Evolutionary conservation across 2,888 invertebrate species (phyloP).

Genomic region (Tetragonula carbonaria): DNA sequence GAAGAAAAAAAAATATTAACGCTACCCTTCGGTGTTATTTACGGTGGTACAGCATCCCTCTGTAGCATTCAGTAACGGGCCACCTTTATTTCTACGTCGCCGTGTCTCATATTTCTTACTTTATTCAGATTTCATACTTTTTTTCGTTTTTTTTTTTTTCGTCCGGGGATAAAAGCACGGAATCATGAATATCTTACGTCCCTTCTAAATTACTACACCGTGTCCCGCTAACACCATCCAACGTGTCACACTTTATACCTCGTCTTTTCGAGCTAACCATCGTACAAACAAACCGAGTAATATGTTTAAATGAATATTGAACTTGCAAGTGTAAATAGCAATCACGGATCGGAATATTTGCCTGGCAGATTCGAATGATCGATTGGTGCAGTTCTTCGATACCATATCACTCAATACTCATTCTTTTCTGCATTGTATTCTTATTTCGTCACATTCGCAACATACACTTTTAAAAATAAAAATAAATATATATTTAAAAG

Average conservation of each 20-base stretch:
- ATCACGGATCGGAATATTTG: too few species aligned
- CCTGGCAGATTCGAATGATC: too few species aligned
- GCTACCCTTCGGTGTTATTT: slow-evolving; percentile 32
- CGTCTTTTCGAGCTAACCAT: neutral
- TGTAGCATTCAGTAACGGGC: slow-evolving; percentile 44
- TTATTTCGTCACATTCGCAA: too few species aligned
- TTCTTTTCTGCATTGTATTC: too few species aligned
- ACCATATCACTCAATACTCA: too few species aligned
- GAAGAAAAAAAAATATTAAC: slow-evolving; percentile 39
- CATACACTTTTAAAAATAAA: too few species aligned
- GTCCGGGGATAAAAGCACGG: slow-evolving; percentile 36
- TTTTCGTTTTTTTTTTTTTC: slow-evolving; percentile 10
- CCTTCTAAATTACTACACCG: slow-evolving; percentile 23
- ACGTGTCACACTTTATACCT: neutral
- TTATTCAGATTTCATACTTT: slow-evolving; percentile 50
- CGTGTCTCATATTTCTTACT: slow-evolving; percentile 52
- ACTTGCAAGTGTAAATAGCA: too few species aligned
- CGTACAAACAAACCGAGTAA: neutral
- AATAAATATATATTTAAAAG: too few species aligned
- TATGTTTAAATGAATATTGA: neutral
- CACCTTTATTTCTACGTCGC: slow-evolving; percentile 49
- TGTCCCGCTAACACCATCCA: neutral
- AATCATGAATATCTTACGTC: slow-evolving; percentile 30
- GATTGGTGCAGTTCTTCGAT: too few species aligned
- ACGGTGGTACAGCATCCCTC: slow-evolving; percentile 33